Base-by-base conservation (phyloP, 2,797 vertebrate species). In the Moxostoma hubbsi region DNA sequence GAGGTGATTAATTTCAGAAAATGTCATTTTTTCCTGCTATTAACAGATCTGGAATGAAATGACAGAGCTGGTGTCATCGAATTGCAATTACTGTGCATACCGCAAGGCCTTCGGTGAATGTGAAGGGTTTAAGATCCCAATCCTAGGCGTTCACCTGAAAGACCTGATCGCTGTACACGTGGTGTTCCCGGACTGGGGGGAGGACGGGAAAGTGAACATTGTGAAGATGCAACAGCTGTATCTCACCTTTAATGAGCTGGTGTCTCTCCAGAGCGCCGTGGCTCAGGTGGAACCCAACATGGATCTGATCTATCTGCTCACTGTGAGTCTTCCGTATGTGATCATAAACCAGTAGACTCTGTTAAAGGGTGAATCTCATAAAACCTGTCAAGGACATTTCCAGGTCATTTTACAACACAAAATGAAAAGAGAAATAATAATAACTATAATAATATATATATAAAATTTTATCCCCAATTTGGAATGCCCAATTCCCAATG, bases 141-240 rank as follows among this genome's bases (percentile, higher is more conserved):
- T 99, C 87, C 93, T 99, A 86, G 97, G 97, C 10, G 97, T 99
- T 82, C 96, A 99, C 89, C 93, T 99, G 84, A 99, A 99, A 89
- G 97, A 99, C 92, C 92, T 99, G 89, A 98, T 99, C n/a, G 97
- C 97, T 0, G 95, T 99, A 71, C 97, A 98, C 54, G 97, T 96
- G 59, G 94, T 97, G 82, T 98, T 98, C 84, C 94, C 97, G 66
- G 97, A 99, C 87, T 97, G 96, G 96, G 92, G 93, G 45, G 94
- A 95, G 47, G 93, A 95, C 59, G 93, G 93, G 80, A 96, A 97
- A 91, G 93, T 98, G 79, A 98, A 99, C 86, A 94, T 98, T 74
- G 96, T 95, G 87, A 99, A 99, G 92, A 98, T 99, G 98, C 96
- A 98, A 85, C 98, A 99, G 88, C 95, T 99, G 76, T 98, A 97